Conservation (phyloP, 2,888 invertebrate genomes). For the Caenorhabditis imperialis region DNA sequence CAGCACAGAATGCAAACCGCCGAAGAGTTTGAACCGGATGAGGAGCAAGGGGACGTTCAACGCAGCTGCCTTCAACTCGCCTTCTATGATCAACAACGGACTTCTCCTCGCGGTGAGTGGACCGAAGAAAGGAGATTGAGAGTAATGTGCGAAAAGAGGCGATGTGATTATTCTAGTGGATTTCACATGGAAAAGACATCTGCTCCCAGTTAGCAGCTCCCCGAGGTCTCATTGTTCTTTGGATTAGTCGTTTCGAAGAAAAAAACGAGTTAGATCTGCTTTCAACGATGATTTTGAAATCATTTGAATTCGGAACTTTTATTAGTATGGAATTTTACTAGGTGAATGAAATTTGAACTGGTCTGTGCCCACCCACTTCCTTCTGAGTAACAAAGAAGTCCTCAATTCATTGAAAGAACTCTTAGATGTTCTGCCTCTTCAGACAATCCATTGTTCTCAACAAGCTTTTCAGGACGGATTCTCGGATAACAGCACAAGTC, state of each 20-base stretch:
- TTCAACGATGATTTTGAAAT: too few relatives aligned
- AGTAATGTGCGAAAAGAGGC: not conserved
- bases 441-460: not conserved
- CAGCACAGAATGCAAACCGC: slow-evolving; percentile 51
- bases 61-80: slow-evolving; percentile 40
- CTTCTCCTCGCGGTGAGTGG: slow-evolving; percentile 50
- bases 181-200: slow-evolving; percentile 15
- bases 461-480: slow-evolving; percentile 25
- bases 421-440: too few relatives aligned
- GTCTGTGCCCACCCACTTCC: too few relatives aligned
- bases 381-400: too few relatives aligned
- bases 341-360: too few relatives aligned
- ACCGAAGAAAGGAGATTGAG: not conserved
- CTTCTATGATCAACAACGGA: slow-evolving; percentile 54
- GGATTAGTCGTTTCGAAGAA: too few relatives aligned
- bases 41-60: slow-evolving; percentile 51
- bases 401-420: too few relatives aligned
- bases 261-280: too few relatives aligned
- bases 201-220: not conserved
- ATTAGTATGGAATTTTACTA: too few relatives aligned
- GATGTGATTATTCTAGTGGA: slow-evolving; percentile 19
- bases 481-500: slow-evolving; percentile 19
- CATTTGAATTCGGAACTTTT: too few relatives aligned
- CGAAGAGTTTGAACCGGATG: slow-evolving; percentile 56
- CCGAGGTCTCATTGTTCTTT: too few relatives aligned